phyloP scores from a whole-genome alignment of 2,888 invertebrate species.

The Lasioglossum villosulum region DNA sequence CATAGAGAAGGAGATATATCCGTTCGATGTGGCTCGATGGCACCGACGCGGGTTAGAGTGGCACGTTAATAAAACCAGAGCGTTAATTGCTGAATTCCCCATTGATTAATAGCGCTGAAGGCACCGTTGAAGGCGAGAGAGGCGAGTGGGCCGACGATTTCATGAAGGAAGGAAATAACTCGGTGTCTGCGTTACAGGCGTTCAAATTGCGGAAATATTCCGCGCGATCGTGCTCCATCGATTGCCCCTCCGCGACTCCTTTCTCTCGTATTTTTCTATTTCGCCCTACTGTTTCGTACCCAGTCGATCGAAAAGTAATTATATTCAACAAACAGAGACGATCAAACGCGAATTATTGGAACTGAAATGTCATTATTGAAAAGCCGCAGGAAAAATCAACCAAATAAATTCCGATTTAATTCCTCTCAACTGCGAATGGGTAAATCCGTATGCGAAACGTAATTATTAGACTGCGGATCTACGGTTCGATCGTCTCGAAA shows the following conservation, averaged over 20 bases:
- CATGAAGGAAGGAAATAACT: constrained; percentile 50
- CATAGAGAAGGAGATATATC: constrained; percentile 1
- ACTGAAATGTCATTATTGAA: not conserved
- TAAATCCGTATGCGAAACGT: not conserved
- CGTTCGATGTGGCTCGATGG: constrained; percentile 19
- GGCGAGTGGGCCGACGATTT: constrained; percentile 60
- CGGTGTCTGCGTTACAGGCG: constrained; percentile 30
- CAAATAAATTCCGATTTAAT: not conserved
- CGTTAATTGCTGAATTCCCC: constrained; percentile 71
- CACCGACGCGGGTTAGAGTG: constrained; percentile 33
- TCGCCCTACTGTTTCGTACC: not conserved
- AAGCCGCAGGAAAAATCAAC: not conserved
- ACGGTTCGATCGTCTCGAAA: not conserved
- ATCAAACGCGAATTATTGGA: not conserved
- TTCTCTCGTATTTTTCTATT: not conserved
- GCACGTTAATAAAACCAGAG: constrained; percentile 68
- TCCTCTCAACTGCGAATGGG: not conserved
- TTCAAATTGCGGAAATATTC: constrained; percentile 48
- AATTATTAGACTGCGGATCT: not conserved
- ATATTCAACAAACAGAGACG: not conserved
- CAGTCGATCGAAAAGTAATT: not conserved
- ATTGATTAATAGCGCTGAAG: constrained; percentile 67
- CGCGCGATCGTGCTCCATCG: constrained; percentile 1
- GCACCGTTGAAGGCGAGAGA: constrained; percentile 26
- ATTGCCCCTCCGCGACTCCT: not conserved